Evolutionary conservation across 2,113 vertebrate genomes (phyloP).

Genomic region (Catharus bicknelli): DNA sequence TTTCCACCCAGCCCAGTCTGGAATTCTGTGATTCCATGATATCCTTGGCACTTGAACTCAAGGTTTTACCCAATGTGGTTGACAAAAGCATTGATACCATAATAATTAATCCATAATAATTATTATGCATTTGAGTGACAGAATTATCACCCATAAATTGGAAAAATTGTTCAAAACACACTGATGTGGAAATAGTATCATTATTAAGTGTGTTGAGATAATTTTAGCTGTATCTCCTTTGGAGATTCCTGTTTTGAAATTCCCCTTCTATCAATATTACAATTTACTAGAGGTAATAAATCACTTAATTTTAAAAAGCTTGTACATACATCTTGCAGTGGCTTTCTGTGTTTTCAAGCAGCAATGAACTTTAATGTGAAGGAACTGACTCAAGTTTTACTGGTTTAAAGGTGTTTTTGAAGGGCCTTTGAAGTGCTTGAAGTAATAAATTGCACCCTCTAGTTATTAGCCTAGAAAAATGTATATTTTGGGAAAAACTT

Average conservation of each 20-base stretch:
- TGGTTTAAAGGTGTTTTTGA: conserved; percentile 37
- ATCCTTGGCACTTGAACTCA: background rate
- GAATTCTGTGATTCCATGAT: background rate
- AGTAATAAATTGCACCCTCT: conserved; percentile 41
- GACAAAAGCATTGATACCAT: background rate
- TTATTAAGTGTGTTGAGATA: background rate
- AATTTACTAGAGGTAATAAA: background rate
- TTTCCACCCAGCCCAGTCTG: background rate
- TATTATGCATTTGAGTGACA: background rate
- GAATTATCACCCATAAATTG: background rate
- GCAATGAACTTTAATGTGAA: conserved; percentile 2
- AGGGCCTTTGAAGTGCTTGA: conserved; percentile 48
- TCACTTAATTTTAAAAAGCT: background rate
- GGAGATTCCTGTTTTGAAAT: background rate
- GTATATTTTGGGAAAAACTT: conserved; percentile 21
- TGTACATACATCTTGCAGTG: background rate
- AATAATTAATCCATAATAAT: background rate
- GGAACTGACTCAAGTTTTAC: background rate
- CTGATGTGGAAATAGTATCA: background rate
- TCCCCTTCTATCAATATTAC: background rate
- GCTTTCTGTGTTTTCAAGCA: background rate
- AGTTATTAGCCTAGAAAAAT: conserved; percentile 55
- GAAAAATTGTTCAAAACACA: background rate
- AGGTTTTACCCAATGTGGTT: background rate
- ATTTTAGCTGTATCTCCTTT: background rate